These are phyloP conservation scores for Kuschelorhynchus macadamiae DNA, from an alignment of 2,888 invertebrate genomes.

Conservation along the genomic window DNA sequence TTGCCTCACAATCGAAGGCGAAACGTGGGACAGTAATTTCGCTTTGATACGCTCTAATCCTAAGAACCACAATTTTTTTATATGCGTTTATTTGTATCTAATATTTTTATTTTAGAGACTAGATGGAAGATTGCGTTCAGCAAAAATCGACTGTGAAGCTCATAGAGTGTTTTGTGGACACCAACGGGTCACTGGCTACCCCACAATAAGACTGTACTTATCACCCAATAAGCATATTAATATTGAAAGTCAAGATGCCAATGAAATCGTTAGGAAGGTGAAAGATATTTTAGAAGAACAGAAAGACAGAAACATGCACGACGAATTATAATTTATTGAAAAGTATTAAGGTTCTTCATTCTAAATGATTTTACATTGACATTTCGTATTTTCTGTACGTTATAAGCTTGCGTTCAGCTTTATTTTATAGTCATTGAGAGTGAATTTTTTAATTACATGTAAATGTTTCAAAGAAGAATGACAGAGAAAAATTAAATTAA, in stretches of 20 bases:
- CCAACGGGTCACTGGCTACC: slow-evolving; percentile 73
- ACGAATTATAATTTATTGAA: slow-evolving; percentile 53
- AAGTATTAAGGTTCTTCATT: not conserved
- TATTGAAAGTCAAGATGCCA: slow-evolving; percentile 56
- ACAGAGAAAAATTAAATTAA: no score
- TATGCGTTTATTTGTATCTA: no score
- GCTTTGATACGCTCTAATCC: no score
- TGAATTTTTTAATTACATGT: no score
- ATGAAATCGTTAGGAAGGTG: slow-evolving; percentile 52
- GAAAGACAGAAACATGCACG: slow-evolving; percentile 48
- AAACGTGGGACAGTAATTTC: no score
- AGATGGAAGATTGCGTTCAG: slow-evolving; percentile 72
- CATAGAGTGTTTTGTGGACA: slow-evolving; percentile 71
- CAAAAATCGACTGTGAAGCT: slow-evolving; percentile 77
- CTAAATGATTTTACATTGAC: not conserved
- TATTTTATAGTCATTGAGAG: no score
- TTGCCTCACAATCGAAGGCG: no score
- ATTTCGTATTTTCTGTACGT: not conserved
- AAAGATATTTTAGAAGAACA: slow-evolving; percentile 52
- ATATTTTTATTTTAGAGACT: slow-evolving; percentile 64
- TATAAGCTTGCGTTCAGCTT: no score
- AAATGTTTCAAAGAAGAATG: no score
- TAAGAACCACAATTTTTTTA: no score
- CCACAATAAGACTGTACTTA: slow-evolving; percentile 72
- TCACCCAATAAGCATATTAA: slow-evolving; percentile 59